Conservation (phyloP, 2,113 vertebrate species). For the Pachypanchax playfairii region DNA sequence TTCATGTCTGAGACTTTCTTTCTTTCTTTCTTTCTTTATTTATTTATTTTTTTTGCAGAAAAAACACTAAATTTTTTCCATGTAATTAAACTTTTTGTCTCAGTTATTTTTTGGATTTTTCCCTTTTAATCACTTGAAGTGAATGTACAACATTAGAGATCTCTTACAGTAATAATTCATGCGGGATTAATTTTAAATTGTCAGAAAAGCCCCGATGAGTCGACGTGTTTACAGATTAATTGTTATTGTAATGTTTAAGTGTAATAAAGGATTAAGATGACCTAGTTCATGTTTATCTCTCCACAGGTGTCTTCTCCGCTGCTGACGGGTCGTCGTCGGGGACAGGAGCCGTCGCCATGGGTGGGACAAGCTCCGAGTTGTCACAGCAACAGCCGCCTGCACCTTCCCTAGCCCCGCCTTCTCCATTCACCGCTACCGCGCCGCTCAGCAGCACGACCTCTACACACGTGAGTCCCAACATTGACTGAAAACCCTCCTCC, state of each 20-base stretch:
- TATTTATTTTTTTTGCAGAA: too few species aligned
- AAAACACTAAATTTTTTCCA: too few species aligned
- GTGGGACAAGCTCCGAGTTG: slow-evolving; percentile 58
- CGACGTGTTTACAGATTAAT: not conserved
- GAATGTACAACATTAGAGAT: too few species aligned
- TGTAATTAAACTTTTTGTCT: too few species aligned
- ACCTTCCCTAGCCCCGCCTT: slow-evolving; percentile 67
- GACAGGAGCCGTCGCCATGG: slow-evolving; percentile 45
- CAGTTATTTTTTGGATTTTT: too few species aligned
- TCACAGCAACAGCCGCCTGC: slow-evolving; percentile 70
- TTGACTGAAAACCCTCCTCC: slow-evolving; percentile 8
- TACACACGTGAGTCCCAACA: slow-evolving; percentile 68
- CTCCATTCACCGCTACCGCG: slow-evolving; percentile 69
- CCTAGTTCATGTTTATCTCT: not conserved
- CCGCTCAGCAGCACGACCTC: slow-evolving; percentile 69
- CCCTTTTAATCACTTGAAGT: too few species aligned
- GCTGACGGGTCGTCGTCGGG: slow-evolving; percentile 61
- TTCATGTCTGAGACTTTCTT: too few species aligned
- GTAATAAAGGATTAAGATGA: not conserved
- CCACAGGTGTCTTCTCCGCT: slow-evolving; percentile 71
- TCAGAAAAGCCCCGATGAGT: not conserved
- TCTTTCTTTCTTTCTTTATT: too few species aligned
- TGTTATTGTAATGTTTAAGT: not conserved
- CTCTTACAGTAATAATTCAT: too few species aligned
- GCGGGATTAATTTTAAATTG: too few species aligned